A percentile compares a stretch with the other conserved stretches of the same genome.
Evolutionary conservation across 37 sponge, comb jelly and placozoan species (phyloP).

Genomic region (Chondrilla cf. caribensis): DNA sequence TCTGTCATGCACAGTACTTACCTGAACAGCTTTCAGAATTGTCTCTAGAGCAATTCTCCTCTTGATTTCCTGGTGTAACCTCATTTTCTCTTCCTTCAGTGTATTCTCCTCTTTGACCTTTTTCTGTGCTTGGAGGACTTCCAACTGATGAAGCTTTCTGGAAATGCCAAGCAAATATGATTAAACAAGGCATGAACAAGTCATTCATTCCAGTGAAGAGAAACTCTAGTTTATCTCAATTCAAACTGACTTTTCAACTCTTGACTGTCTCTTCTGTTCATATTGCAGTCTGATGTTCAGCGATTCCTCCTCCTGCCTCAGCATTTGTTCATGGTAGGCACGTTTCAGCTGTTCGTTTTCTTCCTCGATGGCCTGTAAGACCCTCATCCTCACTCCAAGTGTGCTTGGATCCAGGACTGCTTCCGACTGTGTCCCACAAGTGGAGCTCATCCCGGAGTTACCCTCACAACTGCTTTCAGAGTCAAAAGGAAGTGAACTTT

Average conservation of each 20-base stretch:
- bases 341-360: constrained; percentile 21
- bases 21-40: constrained; percentile 20
- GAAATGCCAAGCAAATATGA: too few relatives aligned
- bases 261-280: constrained; percentile 20
- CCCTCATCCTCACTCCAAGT: background rate
- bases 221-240: too few relatives aligned
- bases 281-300: constrained; percentile 10
- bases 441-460: background rate
- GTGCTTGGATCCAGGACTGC: background rate
- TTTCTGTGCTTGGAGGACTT: background rate
- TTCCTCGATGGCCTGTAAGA: background rate
- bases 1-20: too few relatives aligned
- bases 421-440: background rate
- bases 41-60: constrained; percentile 33
- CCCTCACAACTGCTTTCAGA: too few relatives aligned
- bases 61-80: constrained; percentile 9
- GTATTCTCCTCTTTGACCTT: background rate
- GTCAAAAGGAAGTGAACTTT: too few relatives aligned
- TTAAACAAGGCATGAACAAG: too few relatives aligned
- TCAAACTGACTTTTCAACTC: constrained; percentile 17
- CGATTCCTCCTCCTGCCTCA: constrained; percentile 30
- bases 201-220: too few relatives aligned
- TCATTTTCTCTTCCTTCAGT: background rate
- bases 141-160: background rate
- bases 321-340: constrained; percentile 5